Evolutionary conservation across 2,888 invertebrate genomes (phyloP), one percentile per base, ranked within the genome.

Genomic region (Galerucella calmariensis): DNA sequence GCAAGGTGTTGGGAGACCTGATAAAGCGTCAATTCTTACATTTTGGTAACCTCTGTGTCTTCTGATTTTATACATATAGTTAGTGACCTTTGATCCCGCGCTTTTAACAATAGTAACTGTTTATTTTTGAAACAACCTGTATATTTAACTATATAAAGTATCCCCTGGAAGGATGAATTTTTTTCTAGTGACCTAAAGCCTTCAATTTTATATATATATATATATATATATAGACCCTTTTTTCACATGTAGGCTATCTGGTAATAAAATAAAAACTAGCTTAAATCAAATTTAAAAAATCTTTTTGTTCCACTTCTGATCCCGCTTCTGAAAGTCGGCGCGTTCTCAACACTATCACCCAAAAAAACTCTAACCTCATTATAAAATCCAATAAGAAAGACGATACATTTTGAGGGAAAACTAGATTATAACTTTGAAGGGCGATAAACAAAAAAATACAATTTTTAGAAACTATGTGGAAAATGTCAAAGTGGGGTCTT

Each of bases 391-490:
- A 74, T 75, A 77, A 72, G 74, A 68, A 67, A 65, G 68, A 72
- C 63, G 75, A 76, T 74, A 65, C 44, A 76, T 74, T 68, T 72
- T 44, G 72, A 66, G 67, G 10, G 41, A 68, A 71, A 70, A 77
- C 72, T 44, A 61, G 77, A 77, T 77, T 74, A 77, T 75, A 65
- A 68, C 71, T 67, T 51, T 24, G 53, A 53, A 78, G 81, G 81
- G 82, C 82, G 83, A 84, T 83, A 84, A 84, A 83, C 82, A 83
- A 82, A 56, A 85, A 85, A 84, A 83, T 82, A 85, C 84, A 85
- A 84, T 84, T 82, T 80, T 48, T 48, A 48, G 68, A 84, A 84
- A 84, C 85, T 85, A 81, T 85, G 84, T 83, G 85, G 84, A 84
- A 84, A 83, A 83, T 82, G 84, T 84, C 84, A 83, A 80, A 82